Conservation (phyloP, 2,888 invertebrate genomes). For the Archaeoteleia sp. region DNA sequence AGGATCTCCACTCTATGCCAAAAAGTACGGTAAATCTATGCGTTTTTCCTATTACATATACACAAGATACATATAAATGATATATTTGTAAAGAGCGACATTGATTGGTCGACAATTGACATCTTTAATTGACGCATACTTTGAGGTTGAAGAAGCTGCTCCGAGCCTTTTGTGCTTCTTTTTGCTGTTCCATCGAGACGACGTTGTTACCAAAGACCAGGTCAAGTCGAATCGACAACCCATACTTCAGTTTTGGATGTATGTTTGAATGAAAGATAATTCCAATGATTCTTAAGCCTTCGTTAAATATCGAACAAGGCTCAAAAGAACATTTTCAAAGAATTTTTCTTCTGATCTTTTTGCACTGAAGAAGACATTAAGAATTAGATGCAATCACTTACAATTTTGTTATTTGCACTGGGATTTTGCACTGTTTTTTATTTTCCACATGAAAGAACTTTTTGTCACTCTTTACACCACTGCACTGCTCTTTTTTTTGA, state of each 20-base stretch:
- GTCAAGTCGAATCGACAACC: constrained; percentile 37
- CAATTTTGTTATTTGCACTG: no score
- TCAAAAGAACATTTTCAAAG: no score
- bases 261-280: background rate
- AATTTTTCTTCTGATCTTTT: no score
- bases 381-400: no score
- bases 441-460: constrained; percentile 1
- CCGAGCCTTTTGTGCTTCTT: constrained; percentile 63
- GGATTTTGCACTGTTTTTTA: constrained; percentile 1
- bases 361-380: no score
- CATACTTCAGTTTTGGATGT: constrained; percentile 30
- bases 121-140: constrained; percentile 70
- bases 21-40: no score
- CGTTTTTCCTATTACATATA: constrained; percentile 39
- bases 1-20: background rate
- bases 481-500: constrained; percentile 6
- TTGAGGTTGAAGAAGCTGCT: constrained; percentile 65
- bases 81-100: constrained; percentile 63
- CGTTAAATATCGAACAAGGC: no score
- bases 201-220: constrained; percentile 49
- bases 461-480: constrained; percentile 3
- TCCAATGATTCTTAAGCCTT: no score
- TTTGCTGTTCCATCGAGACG: constrained; percentile 64
- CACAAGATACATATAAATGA: constrained; percentile 63
- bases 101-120: constrained; percentile 68